Evolutionary conservation across 2,888 invertebrate species (phyloP), one percentile per base, ranked within the genome.

Genomic region (Fabriciana adippe): DNA sequence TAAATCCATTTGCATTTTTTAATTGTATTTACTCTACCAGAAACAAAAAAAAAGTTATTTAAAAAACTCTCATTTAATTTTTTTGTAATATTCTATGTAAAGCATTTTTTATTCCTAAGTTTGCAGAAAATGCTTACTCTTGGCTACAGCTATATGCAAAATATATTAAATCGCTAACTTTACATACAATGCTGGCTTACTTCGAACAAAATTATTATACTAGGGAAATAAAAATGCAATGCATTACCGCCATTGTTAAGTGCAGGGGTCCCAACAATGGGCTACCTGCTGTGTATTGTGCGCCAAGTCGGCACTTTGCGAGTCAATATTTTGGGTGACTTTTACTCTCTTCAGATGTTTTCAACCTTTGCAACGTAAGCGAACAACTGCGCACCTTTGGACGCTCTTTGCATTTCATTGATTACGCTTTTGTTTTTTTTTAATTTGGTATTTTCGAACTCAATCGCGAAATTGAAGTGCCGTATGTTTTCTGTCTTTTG

Each of bases 261-360:
- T 76, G 79, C 81, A 80, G 85, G 88, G 88, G 87, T 77, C 74
- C 68, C 72, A 75, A 89, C 90, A 92, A 91, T 86, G 77, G 90
- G 82, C 86, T 81, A 90, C 92, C 91, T 91, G 91, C 91, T 89
- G 91, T 77, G 82, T 81, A 88, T 90, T 91, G 91, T 91, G 81
- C 73, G 79, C 82, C 75, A 79, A 85, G 84, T 85, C 90, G 89
- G 90, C 90, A 91, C 90, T 90, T 90, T 86, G 88, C 86, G 82
- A 89, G 84, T 90, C 91, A 92, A 91, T 91, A 92, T 92, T 91
- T 91, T 91, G 85, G 90, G 89, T 88, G 90, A 89, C 85, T 88
- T 77, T 78, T 74, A 74, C 77, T 76, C 76, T 76, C 72, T 76
- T 78, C 76, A 74, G 75, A 75, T 72, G 74, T 76, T 76, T 72